Conservation (phyloP, 2,888 invertebrate species). For the Troglohyphantes excavatus region DNA sequence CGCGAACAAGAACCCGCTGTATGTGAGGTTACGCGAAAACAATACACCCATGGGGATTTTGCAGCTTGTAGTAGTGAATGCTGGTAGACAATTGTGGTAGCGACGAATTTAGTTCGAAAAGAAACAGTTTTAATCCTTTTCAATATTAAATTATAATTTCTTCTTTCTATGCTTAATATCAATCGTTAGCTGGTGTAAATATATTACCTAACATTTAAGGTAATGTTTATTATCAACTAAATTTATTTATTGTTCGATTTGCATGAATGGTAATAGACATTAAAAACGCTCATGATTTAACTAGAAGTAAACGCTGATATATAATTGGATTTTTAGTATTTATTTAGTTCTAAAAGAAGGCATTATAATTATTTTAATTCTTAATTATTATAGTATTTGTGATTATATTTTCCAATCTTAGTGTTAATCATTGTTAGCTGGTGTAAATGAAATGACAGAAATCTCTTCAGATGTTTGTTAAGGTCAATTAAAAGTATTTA, state of each 20-base stretch:
- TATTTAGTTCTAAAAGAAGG: neutral
- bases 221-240: too few species aligned
- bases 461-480: neutral
- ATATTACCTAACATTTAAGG: too few species aligned
- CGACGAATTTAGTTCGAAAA: conserved; percentile 34
- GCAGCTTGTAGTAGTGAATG: conserved; percentile 35
- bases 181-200: neutral
- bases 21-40: conserved; percentile 35
- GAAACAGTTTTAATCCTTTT: conserved; percentile 14
- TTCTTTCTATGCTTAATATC: too few species aligned
- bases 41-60: conserved; percentile 48
- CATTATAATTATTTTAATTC: neutral
- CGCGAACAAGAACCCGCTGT: conserved; percentile 32
- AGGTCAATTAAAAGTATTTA: neutral
- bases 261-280: neutral
- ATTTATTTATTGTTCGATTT: neutral
- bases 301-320: neutral
- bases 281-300: neutral
- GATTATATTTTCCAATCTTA: neutral
- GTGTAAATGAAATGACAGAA: neutral
- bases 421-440: neutral
- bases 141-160: neutral
- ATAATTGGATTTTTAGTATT: neutral
- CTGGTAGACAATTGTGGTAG: conserved; percentile 22
- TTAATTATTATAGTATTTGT: neutral